These are phyloP conservation scores for Troides helena DNA, from an alignment of 2,888 invertebrate species.

Conservation along the genomic window DNA sequence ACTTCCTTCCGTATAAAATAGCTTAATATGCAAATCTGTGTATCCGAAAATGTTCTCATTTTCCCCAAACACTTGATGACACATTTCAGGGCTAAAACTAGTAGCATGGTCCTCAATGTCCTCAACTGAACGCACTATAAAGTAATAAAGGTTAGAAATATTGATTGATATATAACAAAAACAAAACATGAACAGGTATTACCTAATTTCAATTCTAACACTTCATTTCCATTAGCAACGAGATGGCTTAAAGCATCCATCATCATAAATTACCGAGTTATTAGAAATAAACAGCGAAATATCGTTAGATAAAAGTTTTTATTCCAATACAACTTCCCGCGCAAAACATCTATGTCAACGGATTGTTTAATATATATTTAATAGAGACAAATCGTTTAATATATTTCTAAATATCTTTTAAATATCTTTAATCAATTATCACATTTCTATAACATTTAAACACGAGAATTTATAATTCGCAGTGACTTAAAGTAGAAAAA, in stretches of 20 bases:
- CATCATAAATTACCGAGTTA: constrained; percentile 46
- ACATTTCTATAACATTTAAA: neutral
- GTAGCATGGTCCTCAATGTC: constrained; percentile 84
- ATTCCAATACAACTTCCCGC: constrained; percentile 47
- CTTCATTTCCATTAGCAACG: constrained; percentile 80
- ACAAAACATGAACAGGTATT: constrained; percentile 33
- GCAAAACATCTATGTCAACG: constrained; percentile 38
- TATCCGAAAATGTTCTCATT: constrained; percentile 97
- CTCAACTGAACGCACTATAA: constrained; percentile 79
- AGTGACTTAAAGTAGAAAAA: constrained; percentile 1
- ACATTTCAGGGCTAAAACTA: constrained; percentile 90
- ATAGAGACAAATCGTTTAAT: neutral
- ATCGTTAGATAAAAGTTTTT: constrained; percentile 32
- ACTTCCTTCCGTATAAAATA: constrained; percentile 90
- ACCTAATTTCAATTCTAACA: constrained; percentile 79
- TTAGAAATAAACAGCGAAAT: constrained; percentile 11
- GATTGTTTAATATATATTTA: neutral
- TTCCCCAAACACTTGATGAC: constrained; percentile 96
- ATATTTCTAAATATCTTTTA: neutral
- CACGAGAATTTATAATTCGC: constrained; percentile 3
- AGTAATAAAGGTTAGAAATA: constrained; percentile 15
- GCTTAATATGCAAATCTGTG: constrained; percentile 87
- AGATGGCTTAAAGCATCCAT: constrained; percentile 74
- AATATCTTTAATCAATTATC: neutral
- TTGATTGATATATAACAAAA: constrained; percentile 1